Evolutionary conservation across 2,888 invertebrate species (phyloP).

Genomic region (Nebria salina): DNA sequence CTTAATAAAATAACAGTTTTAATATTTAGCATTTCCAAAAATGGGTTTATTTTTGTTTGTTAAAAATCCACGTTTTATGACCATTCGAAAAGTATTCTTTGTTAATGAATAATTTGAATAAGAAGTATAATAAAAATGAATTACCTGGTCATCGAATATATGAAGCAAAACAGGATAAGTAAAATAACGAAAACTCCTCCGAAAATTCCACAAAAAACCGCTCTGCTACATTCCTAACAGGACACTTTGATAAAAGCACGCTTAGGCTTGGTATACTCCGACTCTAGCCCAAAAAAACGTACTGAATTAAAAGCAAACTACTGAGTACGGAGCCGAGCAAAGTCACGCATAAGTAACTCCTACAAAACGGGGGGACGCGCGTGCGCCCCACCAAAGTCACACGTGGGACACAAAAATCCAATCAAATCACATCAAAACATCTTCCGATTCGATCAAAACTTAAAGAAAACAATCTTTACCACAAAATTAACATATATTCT

Average conservation of each 20-base stretch:
- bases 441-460: too few relatives aligned
- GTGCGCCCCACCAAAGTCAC: not conserved
- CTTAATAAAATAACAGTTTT: too few relatives aligned
- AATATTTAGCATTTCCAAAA: too few relatives aligned
- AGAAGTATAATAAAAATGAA: not conserved
- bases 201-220: constrained; percentile 4
- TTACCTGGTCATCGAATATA: constrained; percentile 34
- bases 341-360: constrained; percentile 3
- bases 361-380: not conserved
- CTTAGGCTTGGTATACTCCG: constrained; percentile 29
- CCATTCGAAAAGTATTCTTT: not conserved
- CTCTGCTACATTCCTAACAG: constrained; percentile 38
- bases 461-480: too few relatives aligned
- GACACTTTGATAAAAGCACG: constrained; percentile 6
- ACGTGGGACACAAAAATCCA: too few relatives aligned
- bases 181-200: constrained; percentile 12
- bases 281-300: constrained; percentile 21
- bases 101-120: not conserved
- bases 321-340: not conserved
- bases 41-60: too few relatives aligned
- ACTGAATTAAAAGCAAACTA: not conserved
- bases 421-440: too few relatives aligned
- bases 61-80: not conserved
- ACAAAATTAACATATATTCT: not conserved
- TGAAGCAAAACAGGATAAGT: not conserved